Evolutionary conservation across 2,888 invertebrate genomes (phyloP), one percentile per base, ranked within the genome.

Genomic region (Cheilosia impressa): DNA sequence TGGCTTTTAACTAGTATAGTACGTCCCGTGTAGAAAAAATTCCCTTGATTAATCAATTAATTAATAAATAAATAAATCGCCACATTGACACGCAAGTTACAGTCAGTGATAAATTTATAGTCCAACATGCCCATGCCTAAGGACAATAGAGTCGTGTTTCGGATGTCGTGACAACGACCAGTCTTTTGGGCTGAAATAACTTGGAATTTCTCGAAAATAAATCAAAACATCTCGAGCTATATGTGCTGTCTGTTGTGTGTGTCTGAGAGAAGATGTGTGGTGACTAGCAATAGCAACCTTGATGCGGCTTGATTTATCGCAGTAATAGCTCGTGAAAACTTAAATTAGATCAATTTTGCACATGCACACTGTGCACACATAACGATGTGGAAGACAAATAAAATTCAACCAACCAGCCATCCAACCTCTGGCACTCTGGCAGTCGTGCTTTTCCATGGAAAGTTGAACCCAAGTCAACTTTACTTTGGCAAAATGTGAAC

Each of bases 1-100:
- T 43, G 27, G 41, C 60, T 75, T 62, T 15, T 19, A 38, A 52
- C 24, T 19, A 1, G 24, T 6, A 24, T 9, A 22, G 50, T 17
- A 22, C 10, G 15, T 24, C 24, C n/a, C 4, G 13, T 45, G 4
- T 52, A 24, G 19, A 41, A 69, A 52, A 77, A 58, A 73, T n/a
- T 31, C 69, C 17, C 52, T 52, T 65, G 65, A 72, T 72, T 65
- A 84, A 58, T 79, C 73, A 79, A 84, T 84, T 84, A 84, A 84
- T 79, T 84, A 79, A 63, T 78, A 68, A 79, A 69, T 72, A 58
- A 77, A 66, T 66, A 79, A 84, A 83, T 63, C 47, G 43, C 24
- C 58, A 45, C 38, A 68, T 31, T 63, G 47, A 38, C 84, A 84
- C 75, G 84, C 84, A 75, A 80, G 22, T 34, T 68, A 38, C 31